Evolutionary conservation across 2,113 vertebrate species (phyloP), one percentile per base, ranked within the genome.

Genomic region (Typhlomys cinereus): DNA sequence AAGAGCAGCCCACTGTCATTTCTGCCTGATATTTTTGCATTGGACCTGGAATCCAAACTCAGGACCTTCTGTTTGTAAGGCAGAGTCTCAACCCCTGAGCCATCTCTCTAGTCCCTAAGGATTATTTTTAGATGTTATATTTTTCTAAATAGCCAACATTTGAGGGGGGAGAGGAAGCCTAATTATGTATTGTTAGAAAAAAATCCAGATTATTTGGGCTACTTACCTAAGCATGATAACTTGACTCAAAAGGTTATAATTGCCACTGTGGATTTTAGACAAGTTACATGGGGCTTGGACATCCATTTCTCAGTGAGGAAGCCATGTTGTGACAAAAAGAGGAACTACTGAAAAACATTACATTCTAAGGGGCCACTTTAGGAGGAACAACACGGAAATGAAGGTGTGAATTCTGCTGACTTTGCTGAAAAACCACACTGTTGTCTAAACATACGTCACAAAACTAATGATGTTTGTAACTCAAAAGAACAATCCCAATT

Each of bases 41-140:
- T n/a, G n/a, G n/a, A n/a, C n/a, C n/a, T n/a, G n/a, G n/a, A n/a
- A n/a, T n/a, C n/a, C n/a, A n/a, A n/a, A n/a, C n/a, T n/a, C n/a
- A n/a, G n/a, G n/a, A n/a, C n/a, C n/a, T n/a, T n/a, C n/a, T n/a
- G n/a, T n/a, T n/a, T n/a, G n/a, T n/a, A n/a, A n/a, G n/a, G n/a
- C n/a, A n/a, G n/a, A n/a, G n/a, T n/a, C n/a, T n/a, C n/a, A n/a
- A n/a, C n/a, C n/a, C n/a, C n/a, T n/a, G n/a, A n/a, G n/a, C n/a
- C n/a, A 48, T 62, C 23, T 85, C 39, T 85, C 70, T 39, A 92
- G 84, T 20, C 87, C 36, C 59, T 85, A 88, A 70, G 74, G 52
- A n/a, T 50, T 82, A 80, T 54, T 67, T n/a, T 15, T 29, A 50
- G 14, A 50, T 31, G 75, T 11, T 76, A 17, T 17, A 88, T 74